A percentile compares a stretch with the other conserved stretches of the same genome.
Conservation (phyloP, 2,113 vertebrate genomes). For the Bothrops jararaca region DNA sequence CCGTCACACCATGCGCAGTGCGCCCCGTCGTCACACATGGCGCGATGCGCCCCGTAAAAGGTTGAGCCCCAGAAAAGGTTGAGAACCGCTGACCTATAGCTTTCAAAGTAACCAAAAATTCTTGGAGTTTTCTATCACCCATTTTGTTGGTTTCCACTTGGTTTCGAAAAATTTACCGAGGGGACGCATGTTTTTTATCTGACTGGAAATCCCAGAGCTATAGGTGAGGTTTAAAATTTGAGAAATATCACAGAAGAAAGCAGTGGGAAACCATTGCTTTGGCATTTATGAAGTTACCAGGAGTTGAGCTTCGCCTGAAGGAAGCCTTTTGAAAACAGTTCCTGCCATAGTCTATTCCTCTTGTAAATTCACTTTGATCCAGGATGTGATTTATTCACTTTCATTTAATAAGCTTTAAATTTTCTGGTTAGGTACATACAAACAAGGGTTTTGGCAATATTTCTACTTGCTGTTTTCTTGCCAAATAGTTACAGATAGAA, state of each 20-base stretch:
- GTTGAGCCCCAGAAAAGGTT: too few relatives aligned
- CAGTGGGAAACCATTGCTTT: background rate
- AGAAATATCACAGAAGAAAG: background rate
- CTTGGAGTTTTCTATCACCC: background rate
- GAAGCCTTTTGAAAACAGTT: background rate
- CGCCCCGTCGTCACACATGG: too few relatives aligned
- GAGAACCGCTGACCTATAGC: background rate
- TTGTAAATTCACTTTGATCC: background rate
- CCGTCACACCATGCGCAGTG: too few relatives aligned
- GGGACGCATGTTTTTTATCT: background rate
- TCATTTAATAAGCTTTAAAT: background rate
- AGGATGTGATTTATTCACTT: background rate
- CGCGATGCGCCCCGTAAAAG: too few relatives aligned
- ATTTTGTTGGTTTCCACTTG: background rate
- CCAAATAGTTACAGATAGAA: constrained; percentile 7
- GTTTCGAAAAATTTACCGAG: background rate
- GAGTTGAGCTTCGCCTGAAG: background rate
- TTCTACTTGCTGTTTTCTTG: background rate
- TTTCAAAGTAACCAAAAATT: background rate
- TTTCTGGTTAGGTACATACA: background rate
- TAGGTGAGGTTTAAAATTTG: background rate
- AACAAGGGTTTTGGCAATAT: background rate
- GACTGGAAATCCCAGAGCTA: background rate
- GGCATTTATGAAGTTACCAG: background rate
- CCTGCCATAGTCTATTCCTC: background rate